Percentiles rank a stretch among this genome's conserved stretches.
These are phyloP conservation scores for Drosophila oshimai DNA, from an alignment of 1,140 invertebrate genomes.

Conservation along the genomic window DNA sequence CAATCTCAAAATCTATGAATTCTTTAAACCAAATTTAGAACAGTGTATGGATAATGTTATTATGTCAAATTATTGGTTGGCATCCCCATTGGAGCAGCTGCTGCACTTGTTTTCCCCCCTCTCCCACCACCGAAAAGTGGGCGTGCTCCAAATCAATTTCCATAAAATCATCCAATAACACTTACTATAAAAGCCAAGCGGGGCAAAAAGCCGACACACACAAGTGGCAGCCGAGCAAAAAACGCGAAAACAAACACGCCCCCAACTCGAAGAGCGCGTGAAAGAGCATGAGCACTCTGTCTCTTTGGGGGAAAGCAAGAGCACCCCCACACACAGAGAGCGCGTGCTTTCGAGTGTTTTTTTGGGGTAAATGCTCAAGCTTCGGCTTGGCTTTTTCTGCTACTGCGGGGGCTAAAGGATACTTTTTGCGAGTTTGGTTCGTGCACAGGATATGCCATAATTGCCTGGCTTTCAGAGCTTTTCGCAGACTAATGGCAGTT, in stretches of 20 bases:
- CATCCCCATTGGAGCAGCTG: conserved; percentile 29
- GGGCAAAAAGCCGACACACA: conserved; percentile 16
- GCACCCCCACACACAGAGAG: conserved; percentile 24
- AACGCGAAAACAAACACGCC: conserved; percentile 74
- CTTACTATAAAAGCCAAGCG: conserved; percentile 56
- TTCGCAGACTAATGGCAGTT: conserved; percentile 6
- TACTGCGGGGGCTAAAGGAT: conserved; percentile 37
- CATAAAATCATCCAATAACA: conserved; percentile 79
- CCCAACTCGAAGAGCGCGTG: conserved; percentile 49
- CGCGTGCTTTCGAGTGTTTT: conserved; percentile 40
- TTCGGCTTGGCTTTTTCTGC: conserved; percentile 30
- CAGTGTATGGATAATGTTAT: conserved; percentile 47
- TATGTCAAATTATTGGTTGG: conserved; percentile 43
- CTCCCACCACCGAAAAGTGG: conserved; percentile 31
- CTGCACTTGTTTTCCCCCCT: conserved; percentile 49
- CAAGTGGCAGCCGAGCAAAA: conserved; percentile 45
- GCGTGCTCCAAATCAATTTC: conserved; percentile 73
- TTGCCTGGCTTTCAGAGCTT: conserved; percentile 54
- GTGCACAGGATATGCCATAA: conserved; percentile 73
- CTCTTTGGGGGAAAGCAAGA: conserved; percentile 20
- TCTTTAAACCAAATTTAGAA: background rate
- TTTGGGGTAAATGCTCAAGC: conserved; percentile 21
- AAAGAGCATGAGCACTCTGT: conserved; percentile 16
- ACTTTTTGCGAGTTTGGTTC: conserved; percentile 56
- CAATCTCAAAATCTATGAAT: background rate